Percentiles rank a stretch among this genome's conserved stretches.
These are phyloP conservation scores for Tautogolabrus adspersus DNA, from an alignment of 2,113 vertebrate species.

Conservation along the genomic window DNA sequence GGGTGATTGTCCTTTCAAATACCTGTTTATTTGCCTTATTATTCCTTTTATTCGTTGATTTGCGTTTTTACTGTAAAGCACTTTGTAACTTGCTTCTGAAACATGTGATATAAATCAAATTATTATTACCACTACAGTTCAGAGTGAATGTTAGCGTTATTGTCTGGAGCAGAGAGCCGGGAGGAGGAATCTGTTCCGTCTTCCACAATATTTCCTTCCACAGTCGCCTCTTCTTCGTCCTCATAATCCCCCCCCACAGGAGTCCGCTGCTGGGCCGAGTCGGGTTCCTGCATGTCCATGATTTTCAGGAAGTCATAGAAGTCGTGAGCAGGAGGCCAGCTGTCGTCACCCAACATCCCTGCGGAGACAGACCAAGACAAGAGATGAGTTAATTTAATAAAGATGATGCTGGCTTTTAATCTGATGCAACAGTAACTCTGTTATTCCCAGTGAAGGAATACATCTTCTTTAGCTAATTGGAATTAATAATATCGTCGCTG, in stretches of 20 bases:
- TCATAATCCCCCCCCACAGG: neutral
- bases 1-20: too few relatives aligned
- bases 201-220: neutral
- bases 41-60: too few relatives aligned
- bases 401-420: neutral
- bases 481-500: too few relatives aligned
- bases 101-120: too few relatives aligned
- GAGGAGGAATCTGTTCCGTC: conserved; percentile 19
- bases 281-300: conserved; percentile 84
- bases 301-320: conserved; percentile 90
- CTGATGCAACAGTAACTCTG: neutral
- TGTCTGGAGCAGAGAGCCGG: conserved; percentile 1
- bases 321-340: conserved; percentile 88
- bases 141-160: conserved; percentile 56
- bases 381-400: neutral
- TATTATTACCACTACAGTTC: conserved; percentile 58
- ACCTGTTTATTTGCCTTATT: too few relatives aligned
- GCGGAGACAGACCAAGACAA: conserved; percentile 1
- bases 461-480: too few relatives aligned
- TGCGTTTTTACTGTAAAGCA: too few relatives aligned
- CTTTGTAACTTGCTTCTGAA: too few relatives aligned
- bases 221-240: conserved; percentile 2
- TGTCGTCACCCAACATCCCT: conserved; percentile 86
- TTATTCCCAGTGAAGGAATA: too few relatives aligned
- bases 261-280: conserved; percentile 62